Base-by-base conservation (phyloP, 2,113 vertebrate genomes). In the Actenoides lindsayi region DNA sequence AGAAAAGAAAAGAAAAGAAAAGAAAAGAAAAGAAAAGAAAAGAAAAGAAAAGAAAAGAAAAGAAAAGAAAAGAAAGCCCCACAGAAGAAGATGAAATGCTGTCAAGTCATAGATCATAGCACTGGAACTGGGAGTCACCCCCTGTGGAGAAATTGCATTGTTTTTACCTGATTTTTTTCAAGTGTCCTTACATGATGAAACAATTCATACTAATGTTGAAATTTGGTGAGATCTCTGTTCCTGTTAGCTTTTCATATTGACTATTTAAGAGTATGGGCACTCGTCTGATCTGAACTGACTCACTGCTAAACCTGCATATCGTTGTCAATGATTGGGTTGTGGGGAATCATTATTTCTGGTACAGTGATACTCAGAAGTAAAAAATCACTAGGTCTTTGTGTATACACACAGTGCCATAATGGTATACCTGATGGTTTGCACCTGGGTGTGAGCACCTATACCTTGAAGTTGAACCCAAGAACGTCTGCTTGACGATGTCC, bases 31-130 rank as follows among this genome's bases (percentile, higher is more conserved):
- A 37, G 37, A 37, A 37, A 37, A 37, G 37, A 37, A 37, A 37
- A 37, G 37, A 37, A 37, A 37, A 37, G 37, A 37, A 37, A 37
- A 37, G 37, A 37, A 37, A 37, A 37, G 37, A 37, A 37, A 37
- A 37, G 37, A 37, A 37, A 37, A 37, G 37, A 37, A 37, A 37
- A 37, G 37, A 84, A n/a, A n/a, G 16, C 37, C 42, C 13, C 19
- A 9, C 69, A 64, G 28, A 93, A 46, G 85, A 97, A 94, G 95
- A 97, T 95, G 84, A 97, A 96, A 92, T 86, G 94, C 95, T 98
- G 96, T 98, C 97, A 98, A 96, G 91, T 95, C 51, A 82, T 12
- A 16, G 85, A 96, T 97, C 94, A 96, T 96, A 97, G 97, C 96
- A 92, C 11, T 81, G 96, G 89, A 94, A 67, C 23, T 68, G 41